Conservation (phyloP, 2,888 invertebrate genomes). For the Anoncus sp. region DNA sequence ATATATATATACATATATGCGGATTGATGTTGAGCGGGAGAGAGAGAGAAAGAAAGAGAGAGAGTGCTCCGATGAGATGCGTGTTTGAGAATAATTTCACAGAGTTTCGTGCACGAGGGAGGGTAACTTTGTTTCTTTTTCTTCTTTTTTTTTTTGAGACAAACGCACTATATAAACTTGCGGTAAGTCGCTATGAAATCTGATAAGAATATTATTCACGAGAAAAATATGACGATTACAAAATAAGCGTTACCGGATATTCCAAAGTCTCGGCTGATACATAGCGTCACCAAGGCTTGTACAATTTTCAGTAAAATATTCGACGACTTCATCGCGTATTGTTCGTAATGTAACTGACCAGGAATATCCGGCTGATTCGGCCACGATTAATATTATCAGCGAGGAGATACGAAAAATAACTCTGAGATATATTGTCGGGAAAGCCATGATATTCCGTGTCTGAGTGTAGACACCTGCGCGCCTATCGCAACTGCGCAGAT, state of each 20-base stretch:
- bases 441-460: constrained; percentile 23
- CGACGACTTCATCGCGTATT: constrained; percentile 32
- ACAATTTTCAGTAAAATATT: constrained; percentile 6
- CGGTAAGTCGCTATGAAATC: not conserved
- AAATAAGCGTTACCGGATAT: constrained; percentile 40
- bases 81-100: constrained; percentile 55
- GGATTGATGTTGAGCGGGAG: constrained; percentile 2
- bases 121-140: not conserved
- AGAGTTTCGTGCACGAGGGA: constrained; percentile 28
- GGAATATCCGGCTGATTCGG: constrained; percentile 4
- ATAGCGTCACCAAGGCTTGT: constrained; percentile 7
- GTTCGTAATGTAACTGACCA: constrained; percentile 24
- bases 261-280: not conserved
- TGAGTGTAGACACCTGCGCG: constrained; percentile 63
- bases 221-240: constrained; percentile 8
- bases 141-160: not conserved
- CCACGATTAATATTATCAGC: constrained; percentile 35
- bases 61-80: constrained; percentile 8
- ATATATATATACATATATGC: not conserved
- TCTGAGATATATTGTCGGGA: not conserved
- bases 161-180: not conserved
- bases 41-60: too few relatives aligned
- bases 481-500: constrained; percentile 55
- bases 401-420: constrained; percentile 34
- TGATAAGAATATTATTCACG: constrained; percentile 1